phyloP scores from a whole-genome alignment of 1,140 invertebrate genomes.

The Mactra quadrangularis region DNA sequence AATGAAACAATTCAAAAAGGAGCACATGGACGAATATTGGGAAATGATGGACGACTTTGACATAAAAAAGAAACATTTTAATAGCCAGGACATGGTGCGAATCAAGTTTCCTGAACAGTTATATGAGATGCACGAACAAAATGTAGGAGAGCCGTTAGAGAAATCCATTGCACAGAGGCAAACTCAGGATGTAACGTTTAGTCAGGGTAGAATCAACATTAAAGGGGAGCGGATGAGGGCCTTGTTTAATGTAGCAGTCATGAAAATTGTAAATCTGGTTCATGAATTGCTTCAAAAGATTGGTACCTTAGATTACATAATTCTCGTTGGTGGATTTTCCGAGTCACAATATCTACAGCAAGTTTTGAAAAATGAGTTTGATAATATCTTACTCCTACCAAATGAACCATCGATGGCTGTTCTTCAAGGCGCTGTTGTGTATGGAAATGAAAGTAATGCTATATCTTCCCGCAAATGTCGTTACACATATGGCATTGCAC shows the following conservation, averaged over 20 bases:
- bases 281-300: background rate
- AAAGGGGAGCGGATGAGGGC: background rate
- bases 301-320: conserved; percentile 10
- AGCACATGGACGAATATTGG: conserved; percentile 37
- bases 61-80: conserved; percentile 41
- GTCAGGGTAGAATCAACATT: conserved; percentile 18
- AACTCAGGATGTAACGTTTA: conserved; percentile 4
- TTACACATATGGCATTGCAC: conserved; percentile 43
- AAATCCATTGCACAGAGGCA: background rate
- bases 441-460: conserved; percentile 19
- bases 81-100: conserved; percentile 5
- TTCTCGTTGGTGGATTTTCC: conserved; percentile 41
- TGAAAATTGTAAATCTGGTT: background rate
- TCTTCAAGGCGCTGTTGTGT: conserved; percentile 18
- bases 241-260: conserved; percentile 11
- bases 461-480: conserved; percentile 15
- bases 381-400: conserved; percentile 7
- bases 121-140: conserved; percentile 10
- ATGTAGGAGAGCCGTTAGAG: conserved; percentile 12
- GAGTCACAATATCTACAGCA: conserved; percentile 27
- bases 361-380: conserved; percentile 14
- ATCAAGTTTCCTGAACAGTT: conserved; percentile 1
- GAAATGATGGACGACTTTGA: conserved; percentile 52
- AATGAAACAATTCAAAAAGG: conserved; percentile 20
- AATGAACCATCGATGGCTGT: conserved; percentile 30